phyloP scores from a whole-genome alignment of 2,797 vertebrate species.

The Amblyopsis hoosieri region DNA sequence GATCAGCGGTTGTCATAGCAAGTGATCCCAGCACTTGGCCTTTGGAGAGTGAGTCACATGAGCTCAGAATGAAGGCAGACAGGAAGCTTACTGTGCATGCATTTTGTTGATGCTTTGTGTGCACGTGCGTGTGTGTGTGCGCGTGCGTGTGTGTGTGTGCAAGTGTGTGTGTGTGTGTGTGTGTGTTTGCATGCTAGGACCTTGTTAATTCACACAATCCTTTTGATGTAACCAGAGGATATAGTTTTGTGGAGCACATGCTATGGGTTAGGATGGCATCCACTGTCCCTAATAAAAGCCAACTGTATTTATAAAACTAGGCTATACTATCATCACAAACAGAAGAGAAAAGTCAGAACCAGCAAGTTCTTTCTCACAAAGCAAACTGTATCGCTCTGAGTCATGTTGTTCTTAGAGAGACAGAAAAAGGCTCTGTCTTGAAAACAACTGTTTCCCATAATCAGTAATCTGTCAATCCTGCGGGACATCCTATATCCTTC shows the following conservation, averaged over 20 bases:
- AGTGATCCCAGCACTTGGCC: slow-evolving; percentile 81
- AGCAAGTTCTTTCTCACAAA: background rate
- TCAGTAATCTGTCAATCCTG: slow-evolving; percentile 15
- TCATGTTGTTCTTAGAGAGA: background rate
- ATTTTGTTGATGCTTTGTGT: slow-evolving; percentile 35
- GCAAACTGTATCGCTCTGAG: background rate
- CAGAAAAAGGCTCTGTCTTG: background rate
- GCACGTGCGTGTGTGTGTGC: slow-evolving; percentile 11
- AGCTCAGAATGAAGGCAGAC: slow-evolving; percentile 72
- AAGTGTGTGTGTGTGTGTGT: slow-evolving; percentile 3
- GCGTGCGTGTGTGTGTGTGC: slow-evolving; percentile 1
- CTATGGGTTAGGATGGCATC: slow-evolving; percentile 6
- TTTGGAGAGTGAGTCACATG: slow-evolving; percentile 81
- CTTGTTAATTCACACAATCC: slow-evolving; percentile 13
- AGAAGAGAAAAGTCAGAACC: background rate
- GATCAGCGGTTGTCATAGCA: slow-evolving; percentile 80
- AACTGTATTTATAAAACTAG: too few relatives aligned
- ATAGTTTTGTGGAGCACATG: background rate
- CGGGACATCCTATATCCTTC: slow-evolving; percentile 1
- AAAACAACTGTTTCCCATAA: background rate
- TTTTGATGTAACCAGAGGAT: slow-evolving; percentile 26
- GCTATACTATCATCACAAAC: background rate
- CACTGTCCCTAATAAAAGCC: slow-evolving; percentile 1
- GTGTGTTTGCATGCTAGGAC: slow-evolving; percentile 4
- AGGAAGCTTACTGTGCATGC: slow-evolving; percentile 59